phyloP scores from a whole-genome alignment of 2,888 invertebrate species.

The Holacanthella duospinosa region DNA sequence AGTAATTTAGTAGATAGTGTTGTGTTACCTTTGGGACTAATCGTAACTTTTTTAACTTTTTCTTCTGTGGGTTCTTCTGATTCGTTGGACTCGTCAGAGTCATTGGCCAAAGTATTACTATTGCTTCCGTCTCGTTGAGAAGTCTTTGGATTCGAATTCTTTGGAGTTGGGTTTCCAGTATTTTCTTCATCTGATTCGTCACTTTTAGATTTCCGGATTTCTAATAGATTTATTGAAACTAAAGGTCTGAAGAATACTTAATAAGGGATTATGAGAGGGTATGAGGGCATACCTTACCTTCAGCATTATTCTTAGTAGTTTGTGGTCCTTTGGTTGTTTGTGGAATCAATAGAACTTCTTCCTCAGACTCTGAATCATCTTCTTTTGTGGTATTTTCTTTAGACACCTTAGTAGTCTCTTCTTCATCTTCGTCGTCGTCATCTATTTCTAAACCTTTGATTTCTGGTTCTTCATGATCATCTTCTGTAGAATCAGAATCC shows the following conservation, averaged over 20 bases:
- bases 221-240: too few relatives aligned
- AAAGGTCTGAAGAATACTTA: too few relatives aligned
- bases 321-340: slow-evolving; percentile 1
- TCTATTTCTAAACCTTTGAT: slow-evolving; percentile 9
- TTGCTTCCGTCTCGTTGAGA: slow-evolving; percentile 34
- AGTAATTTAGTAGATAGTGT: too few relatives aligned
- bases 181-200: slow-evolving; percentile 27
- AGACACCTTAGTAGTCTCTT: slow-evolving; percentile 39
- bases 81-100: slow-evolving; percentile 35
- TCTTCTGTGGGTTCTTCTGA: slow-evolving; percentile 25
- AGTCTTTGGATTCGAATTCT: slow-evolving; percentile 19
- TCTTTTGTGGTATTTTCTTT: slow-evolving; percentile 38
- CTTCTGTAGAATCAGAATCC: slow-evolving; percentile 39
- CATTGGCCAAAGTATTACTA: slow-evolving; percentile 34
- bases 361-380: slow-evolving; percentile 34
- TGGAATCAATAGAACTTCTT: slow-evolving; percentile 27
- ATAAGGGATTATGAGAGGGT: background rate
- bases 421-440: slow-evolving; percentile 39
- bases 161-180: slow-evolving; percentile 28
- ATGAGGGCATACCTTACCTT: slow-evolving; percentile 34
- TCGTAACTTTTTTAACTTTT: background rate
- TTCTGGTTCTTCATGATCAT: slow-evolving; percentile 14
- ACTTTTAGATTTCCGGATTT: slow-evolving; percentile 26
- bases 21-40: slow-evolving; percentile 21
- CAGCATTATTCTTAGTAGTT: slow-evolving; percentile 30